Evolutionary conservation across 2,797 vertebrate genomes (phyloP), one percentile per base, ranked within the genome.

Genomic region (Tenualosa thibaudeaui): DNA sequence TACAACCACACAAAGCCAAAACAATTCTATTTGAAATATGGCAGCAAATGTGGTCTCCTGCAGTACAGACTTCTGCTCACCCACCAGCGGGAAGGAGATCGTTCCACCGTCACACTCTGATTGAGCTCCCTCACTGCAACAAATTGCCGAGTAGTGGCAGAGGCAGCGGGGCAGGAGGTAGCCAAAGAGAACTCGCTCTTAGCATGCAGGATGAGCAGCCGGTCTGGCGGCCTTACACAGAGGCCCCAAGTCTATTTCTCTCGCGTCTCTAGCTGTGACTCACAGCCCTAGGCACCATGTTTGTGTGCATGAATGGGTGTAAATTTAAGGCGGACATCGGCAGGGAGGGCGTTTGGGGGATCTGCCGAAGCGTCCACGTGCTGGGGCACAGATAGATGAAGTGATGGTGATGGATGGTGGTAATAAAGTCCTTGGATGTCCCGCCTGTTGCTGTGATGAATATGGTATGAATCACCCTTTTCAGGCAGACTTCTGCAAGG

Each of bases 401-500:
- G 93, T 93, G 94, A 95, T 94, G 88, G 92, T 96, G 95, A 95
- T 94, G 91, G 94, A 96, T 96, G 92, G 91, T 93, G 91, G 92
- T 94, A 96, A 95, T 95, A 96, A 95, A 95, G 93, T 92, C 91
- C 93, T 75, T 95, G 93, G 94, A 94, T 95, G 94, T 94, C 92
- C 94, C 94, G 93, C 93, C 92, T 93, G 95, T 93, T 95, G 92
- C 89, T 87, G 91, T 91, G 92, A 95, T 93, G 93, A 93, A 94
- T 92, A 92, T 91, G 89, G 93, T 94, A 95, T 95, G 94, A 95
- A 95, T 95, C 94, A 95, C 93, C 92, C 92, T 83, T 93, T 92
- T 93, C 93, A 92, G 93, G 92, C 90, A 81, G 83, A 84, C 71
- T n/a, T 51, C 81, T 24, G 10, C 43, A 10, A 26, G 43, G 22